A percentile compares a stretch with the other conserved stretches of the same genome.
These are phyloP conservation scores for Pan troglodytes DNA, from an alignment of 2,113 vertebrate species.

Conservation along the genomic window NHGRI_mPanTro3-v2.1_pri NC_072416.2:84555501-84556000, in stretches of 20 bases:
- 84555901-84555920: fast-evolving
- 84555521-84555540: neutral
- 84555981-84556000: neutral
- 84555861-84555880: neutral
- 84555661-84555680: neutral
- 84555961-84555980: too few species aligned
- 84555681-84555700: neutral
- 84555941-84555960: neutral
- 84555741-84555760: neutral
- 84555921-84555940: neutral
- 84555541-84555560: neutral
- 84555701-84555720: neutral
- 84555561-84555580: neutral
- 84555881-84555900: fast-evolving
- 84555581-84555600: neutral
- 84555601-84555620: neutral
- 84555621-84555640: neutral
- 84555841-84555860: fast-evolving
- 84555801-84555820: neutral
- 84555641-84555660: fast-evolving
- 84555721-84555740: neutral
- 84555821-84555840: neutral
- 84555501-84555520: too few species aligned
- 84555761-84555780: neutral
- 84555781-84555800: fast-evolving